Percentiles rank a stretch among this genome's conserved stretches.
These are phyloP conservation scores for Fulica atra DNA, from an alignment of 2,113 vertebrate species.

Conservation along the genomic window DNA sequence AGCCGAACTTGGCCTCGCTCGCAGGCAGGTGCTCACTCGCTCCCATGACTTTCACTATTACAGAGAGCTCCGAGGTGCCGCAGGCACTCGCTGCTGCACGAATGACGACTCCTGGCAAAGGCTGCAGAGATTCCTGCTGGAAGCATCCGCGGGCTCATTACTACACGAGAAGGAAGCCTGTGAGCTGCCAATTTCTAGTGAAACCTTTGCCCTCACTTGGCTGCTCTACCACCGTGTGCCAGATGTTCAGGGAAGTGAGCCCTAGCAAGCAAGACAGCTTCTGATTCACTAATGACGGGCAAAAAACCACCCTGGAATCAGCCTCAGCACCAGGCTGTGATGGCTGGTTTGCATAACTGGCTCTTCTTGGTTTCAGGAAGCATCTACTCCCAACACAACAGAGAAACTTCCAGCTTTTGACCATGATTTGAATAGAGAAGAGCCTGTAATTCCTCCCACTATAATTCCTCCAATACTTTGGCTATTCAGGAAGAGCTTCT, in stretches of 20 bases:
- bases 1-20: background rate
- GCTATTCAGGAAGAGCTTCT: background rate
- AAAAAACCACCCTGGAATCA: background rate
- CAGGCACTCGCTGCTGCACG: background rate
- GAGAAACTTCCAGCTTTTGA: background rate
- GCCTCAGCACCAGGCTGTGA: background rate
- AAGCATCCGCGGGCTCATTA: slow-evolving; percentile 15
- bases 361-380: slow-evolving; percentile 6
- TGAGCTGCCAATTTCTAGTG: slow-evolving; percentile 41
- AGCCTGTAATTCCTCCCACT: background rate
- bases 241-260: slow-evolving; percentile 43
- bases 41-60: slow-evolving; percentile 35
- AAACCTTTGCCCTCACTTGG: slow-evolving; percentile 66
- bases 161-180: background rate
- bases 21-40: slow-evolving; percentile 53
- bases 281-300: background rate
- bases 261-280: background rate
- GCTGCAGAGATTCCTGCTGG: slow-evolving; percentile 1
- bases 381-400: background rate
- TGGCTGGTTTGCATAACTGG: background rate
- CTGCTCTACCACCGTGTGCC: slow-evolving; percentile 9
- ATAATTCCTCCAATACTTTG: background rate
- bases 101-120: slow-evolving; percentile 38
- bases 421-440: background rate
- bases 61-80: background rate